Base-by-base conservation (phyloP, 2,797 vertebrate genomes). In the Rhinogobio ventralis region DNA sequence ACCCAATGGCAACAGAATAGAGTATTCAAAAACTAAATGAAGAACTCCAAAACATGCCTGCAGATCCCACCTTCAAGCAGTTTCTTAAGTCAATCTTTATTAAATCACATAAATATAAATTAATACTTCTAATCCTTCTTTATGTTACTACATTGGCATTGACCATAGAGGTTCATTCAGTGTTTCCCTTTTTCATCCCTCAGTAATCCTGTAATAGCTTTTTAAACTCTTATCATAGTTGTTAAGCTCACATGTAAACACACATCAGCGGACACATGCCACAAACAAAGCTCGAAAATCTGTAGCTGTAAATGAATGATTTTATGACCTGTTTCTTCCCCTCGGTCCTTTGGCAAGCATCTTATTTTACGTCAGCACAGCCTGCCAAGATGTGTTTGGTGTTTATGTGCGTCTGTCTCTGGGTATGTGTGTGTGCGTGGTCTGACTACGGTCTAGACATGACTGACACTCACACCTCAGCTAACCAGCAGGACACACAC, bases 391-490 rank as follows among this genome's bases (percentile, higher is more conserved):
- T 64, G 82, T 84, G 46, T 86, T 87, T 85, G 82, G 82, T 79
- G 75, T 79, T 67, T 79, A 33, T 85, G 83, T 72, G 72, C 36
- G 62, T 82, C 62, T 55, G 68, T 68, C 81, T 87, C 74, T 90
- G 73, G 87, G 49, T 76, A 86, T 49, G 57, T 49, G 84, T 84
- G 90, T 86, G 75, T 36, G 77, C 68, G 57, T 4, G 79, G 87
- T 86, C 83, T 84, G 79, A 89, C 87, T 92, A 89, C 79, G 87
- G 90, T 92, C 91, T 89, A 93, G 93, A 93, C 89, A 80, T 89
- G 91, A 91, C 87, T 86, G 79, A 87, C 81, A 74, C 66, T 82
- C 45, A 83, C 90, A 87, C 91, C 88, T 90, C 83, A 83, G 82
- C 62, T 64, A 82, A 73, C 86, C 84, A 67, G 82, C 55, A 76